Conservation (phyloP, 2,888 invertebrate genomes). For the Pachliopta kotzebuea region DNA sequence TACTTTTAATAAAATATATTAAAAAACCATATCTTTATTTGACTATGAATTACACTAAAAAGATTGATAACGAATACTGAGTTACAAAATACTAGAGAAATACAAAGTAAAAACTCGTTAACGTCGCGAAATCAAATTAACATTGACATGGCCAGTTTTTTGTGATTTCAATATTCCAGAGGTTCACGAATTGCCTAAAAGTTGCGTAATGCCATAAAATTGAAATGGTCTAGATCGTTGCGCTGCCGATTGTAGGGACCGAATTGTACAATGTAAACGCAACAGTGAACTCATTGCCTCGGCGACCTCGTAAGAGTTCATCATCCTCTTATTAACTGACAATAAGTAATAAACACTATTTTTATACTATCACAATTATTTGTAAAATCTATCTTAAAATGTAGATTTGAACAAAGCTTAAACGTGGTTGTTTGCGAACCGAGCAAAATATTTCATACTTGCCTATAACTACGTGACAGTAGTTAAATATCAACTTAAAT, state of each 20-base stretch:
- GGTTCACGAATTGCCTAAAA: conserved; percentile 20
- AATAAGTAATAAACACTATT: neutral
- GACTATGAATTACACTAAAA: neutral
- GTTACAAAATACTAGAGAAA: conserved; percentile 20
- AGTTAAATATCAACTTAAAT: no score
- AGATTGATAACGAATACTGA: neutral
- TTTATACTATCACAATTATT: no score
- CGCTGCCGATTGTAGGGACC: conserved; percentile 10
- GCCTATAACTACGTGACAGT: no score
- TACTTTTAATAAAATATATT: neutral
- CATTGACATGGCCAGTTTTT: conserved; percentile 26
- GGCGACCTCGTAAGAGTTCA: conserved; percentile 4
- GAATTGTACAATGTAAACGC: conserved; percentile 10
- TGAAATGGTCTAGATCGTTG: conserved; percentile 23
- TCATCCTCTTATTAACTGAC: neutral
- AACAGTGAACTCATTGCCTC: conserved; percentile 5
- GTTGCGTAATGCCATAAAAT: conserved; percentile 20
- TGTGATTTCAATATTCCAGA: conserved; percentile 29
- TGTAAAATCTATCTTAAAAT: no score
- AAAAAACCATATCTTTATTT: neutral
- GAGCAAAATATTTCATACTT: no score
- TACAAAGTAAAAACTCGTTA: conserved; percentile 13
- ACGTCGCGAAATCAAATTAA: conserved; percentile 26
- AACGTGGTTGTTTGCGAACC: no score
- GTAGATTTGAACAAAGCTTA: no score